A percentile compares a stretch with the other conserved stretches of the same genome.
These are phyloP conservation scores for Plecotus auritus DNA, from an alignment of 2,113 vertebrate species.

Conservation along the genomic window DNA sequence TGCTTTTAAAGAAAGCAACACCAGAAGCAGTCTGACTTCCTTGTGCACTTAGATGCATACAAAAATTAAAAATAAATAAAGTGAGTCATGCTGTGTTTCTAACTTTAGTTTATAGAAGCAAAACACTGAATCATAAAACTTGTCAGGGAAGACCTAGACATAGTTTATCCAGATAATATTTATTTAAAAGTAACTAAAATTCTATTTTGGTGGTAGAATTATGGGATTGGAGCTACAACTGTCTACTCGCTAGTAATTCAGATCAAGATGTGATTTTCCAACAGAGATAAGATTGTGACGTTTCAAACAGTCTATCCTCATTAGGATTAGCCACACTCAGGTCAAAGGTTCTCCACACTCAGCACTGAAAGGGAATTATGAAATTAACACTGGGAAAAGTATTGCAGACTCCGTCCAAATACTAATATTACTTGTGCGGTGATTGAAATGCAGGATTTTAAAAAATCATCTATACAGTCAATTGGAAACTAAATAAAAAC, in stretches of 20 bases:
- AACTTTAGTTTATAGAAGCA: conserved; percentile 67
- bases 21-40: conserved; percentile 68
- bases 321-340: background rate
- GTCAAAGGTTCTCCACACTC: background rate
- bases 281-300: background rate
- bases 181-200: conserved; percentile 41
- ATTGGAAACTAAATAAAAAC: background rate
- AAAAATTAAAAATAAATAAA: conserved; percentile 39
- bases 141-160: conserved; percentile 59
- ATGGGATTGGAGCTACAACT: background rate
- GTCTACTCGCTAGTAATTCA: background rate
- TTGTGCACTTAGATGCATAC: conserved; percentile 8
- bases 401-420: background rate
- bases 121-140: conserved; percentile 51
- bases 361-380: background rate
- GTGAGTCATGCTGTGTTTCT: conserved; percentile 57
- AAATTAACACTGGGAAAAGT: background rate
- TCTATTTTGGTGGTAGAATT: conserved; percentile 54
- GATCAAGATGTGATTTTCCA: conserved; percentile 27
- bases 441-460: background rate
- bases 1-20: conserved; percentile 69
- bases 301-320: background rate
- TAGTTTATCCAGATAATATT: conserved; percentile 43
- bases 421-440: background rate
- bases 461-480: background rate